Conservation (phyloP, 2,113 vertebrate genomes). For the Elaphurus davidianus region DNA sequence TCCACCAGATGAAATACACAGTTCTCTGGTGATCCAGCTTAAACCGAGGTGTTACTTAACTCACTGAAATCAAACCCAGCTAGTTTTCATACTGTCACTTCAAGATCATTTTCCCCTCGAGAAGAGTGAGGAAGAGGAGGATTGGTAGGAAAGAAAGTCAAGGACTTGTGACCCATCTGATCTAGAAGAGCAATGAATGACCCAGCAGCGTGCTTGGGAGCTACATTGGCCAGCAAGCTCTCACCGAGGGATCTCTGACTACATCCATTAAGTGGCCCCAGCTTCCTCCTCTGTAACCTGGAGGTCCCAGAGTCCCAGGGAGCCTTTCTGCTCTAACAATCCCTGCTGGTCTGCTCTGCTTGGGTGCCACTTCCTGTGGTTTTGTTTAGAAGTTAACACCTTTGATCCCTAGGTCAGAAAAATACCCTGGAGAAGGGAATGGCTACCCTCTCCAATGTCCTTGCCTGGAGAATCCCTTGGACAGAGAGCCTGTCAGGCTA, state of each 20-base stretch:
- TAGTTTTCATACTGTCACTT: neutral
- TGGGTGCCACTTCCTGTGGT: neutral
- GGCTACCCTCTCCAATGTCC: neutral
- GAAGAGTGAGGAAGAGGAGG: neutral
- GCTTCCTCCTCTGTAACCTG: neutral
- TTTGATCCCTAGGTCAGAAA: neutral
- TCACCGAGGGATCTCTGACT: too few species aligned
- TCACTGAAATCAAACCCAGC: neutral
- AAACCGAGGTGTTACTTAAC: neutral
- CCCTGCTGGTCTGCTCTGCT: neutral
- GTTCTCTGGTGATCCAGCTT: neutral
- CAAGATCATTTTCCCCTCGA: neutral
- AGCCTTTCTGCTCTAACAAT: neutral
- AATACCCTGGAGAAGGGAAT: neutral
- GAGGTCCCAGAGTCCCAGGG: neutral
- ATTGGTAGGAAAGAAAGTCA: neutral
- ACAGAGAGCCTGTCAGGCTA: neutral
- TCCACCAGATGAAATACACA: neutral
- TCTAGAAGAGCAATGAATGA: too few species aligned
- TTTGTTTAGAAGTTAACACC: neutral
- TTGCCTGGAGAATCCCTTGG: neutral
- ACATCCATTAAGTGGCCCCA: fast-evolving
- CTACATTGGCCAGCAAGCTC: fast-evolving
- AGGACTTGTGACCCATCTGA: neutral
- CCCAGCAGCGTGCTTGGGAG: neutral